These are phyloP conservation scores for Coregonus ussuriensis DNA, from an alignment of 2,797 vertebrate species.

Conservation along the genomic window DNA sequence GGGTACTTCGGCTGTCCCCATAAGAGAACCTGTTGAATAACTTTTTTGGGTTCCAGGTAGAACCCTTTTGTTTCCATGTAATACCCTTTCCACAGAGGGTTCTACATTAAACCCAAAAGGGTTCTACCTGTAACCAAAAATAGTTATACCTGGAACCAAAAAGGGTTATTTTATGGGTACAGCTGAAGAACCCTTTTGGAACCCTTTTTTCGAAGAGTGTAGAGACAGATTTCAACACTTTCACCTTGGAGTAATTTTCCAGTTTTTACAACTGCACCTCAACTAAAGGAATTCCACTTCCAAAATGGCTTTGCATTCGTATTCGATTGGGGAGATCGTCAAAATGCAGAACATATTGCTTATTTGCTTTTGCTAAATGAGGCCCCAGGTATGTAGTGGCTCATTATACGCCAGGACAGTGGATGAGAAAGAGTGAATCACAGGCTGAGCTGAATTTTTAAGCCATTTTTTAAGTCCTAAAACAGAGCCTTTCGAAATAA, in stretches of 20 bases:
- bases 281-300: constrained; percentile 37
- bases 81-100: too few species aligned
- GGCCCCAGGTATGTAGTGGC: constrained; percentile 7
- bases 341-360: constrained; percentile 33
- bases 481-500: constrained; percentile 23
- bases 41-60: not conserved
- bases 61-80: too few species aligned
- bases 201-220: not conserved
- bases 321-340: not conserved
- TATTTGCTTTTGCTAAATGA: constrained; percentile 39
- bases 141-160: too few species aligned
- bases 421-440: constrained; percentile 7
- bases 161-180: too few species aligned
- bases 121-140: too few species aligned
- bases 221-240: not conserved
- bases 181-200: too few species aligned
- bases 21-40: too few species aligned
- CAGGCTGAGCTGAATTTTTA: not conserved
- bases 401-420: constrained; percentile 2
- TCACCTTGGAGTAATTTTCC: constrained; percentile 9
- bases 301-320: constrained; percentile 13
- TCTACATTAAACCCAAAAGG: too few species aligned
- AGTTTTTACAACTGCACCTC: constrained; percentile 18
- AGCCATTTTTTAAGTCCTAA: constrained; percentile 13
- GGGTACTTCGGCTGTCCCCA: too few species aligned